Base-by-base conservation (phyloP, 2,888 invertebrate genomes). In the Scaptodrosophila latifasciaeformis region DNA sequence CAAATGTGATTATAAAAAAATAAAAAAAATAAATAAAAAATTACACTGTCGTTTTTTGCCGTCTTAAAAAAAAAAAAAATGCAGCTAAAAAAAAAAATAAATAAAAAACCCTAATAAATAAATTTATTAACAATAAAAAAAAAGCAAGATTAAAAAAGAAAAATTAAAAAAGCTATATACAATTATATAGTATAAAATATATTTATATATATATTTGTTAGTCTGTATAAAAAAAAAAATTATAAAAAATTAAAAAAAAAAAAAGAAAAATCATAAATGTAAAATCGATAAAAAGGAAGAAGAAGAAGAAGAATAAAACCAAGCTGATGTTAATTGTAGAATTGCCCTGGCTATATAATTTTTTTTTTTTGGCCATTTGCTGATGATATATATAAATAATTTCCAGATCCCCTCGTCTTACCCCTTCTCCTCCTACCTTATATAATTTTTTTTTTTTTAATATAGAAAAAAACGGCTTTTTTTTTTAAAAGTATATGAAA, bases 391-490 rank as follows among this genome's bases (percentile, higher is more conserved):
- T 49, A 46, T 53, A 58, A 58, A 49, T n/a, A n/a, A n/a, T n/a
- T n/a, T n/a, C n/a, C n/a, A n/a, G n/a, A n/a, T n/a, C n/a, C n/a
- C n/a, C n/a, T n/a, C n/a, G n/a, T n/a, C n/a, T n/a, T n/a, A n/a
- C n/a, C n/a, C n/a, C n/a, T n/a, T n/a, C n/a, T n/a, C n/a, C n/a
- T n/a, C n/a, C n/a, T n/a, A n/a, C n/a, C n/a, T n/a, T n/a, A n/a
- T n/a, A n/a, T n/a, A n/a, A 39, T 53, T 57, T 58, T 64, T 67
- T 74, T 59, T 76, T 71, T 71, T 69, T 63, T 79, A 77, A 65
- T 61, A 67, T 74, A 72, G 65, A 69, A 75, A 75, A 58, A 46
- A 75, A 78, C 69, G 70, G 62, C 72, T 61, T 66, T 75, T 78
- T n/a, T 78, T 68, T 67, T 68, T 65, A 70, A 62, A 46, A 50